These are phyloP conservation scores for Trichoplusia ni DNA, from an alignment of 1,140 invertebrate genomes.

Conservation along the genomic window DNA sequence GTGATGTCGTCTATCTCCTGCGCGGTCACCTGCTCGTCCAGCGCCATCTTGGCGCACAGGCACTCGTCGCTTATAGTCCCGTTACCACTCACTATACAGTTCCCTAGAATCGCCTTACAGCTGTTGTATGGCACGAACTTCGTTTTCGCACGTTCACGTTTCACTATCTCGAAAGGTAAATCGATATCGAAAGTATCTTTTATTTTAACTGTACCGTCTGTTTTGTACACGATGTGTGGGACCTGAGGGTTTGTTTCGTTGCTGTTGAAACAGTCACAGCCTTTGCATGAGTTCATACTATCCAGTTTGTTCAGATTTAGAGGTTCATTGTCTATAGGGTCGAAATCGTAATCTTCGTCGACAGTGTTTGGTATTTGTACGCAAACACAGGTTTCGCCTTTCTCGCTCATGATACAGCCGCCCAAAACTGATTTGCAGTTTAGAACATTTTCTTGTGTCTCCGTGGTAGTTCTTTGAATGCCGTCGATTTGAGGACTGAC, in stretches of 20 bases:
- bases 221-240: constrained; percentile 48
- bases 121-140: constrained; percentile 56
- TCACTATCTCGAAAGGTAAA: constrained; percentile 34
- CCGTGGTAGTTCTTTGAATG: neutral
- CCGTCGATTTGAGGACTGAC: constrained; percentile 16
- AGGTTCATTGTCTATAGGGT: constrained; percentile 30
- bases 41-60: constrained; percentile 67
- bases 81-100: constrained; percentile 70
- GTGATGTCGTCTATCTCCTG: constrained; percentile 74
- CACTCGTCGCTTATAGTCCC: constrained; percentile 68
- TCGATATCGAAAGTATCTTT: constrained; percentile 62
- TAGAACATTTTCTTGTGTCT: constrained; percentile 25
- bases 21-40: constrained; percentile 56
- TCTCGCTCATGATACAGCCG: constrained; percentile 49
- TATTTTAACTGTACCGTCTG: constrained; percentile 64
- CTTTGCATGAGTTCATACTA: constrained; percentile 38
- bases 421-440: constrained; percentile 54
- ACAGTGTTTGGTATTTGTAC: constrained; percentile 50
- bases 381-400: constrained; percentile 52
- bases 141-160: no score
- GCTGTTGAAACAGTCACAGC: constrained; percentile 45
- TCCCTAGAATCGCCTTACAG: constrained; percentile 67
- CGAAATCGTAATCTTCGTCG: constrained; percentile 41
- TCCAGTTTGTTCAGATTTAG: constrained; percentile 3
- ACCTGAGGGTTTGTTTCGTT: neutral